Conservation (phyloP, 2,888 invertebrate species). For the Arrhopalites spinosus region DNA sequence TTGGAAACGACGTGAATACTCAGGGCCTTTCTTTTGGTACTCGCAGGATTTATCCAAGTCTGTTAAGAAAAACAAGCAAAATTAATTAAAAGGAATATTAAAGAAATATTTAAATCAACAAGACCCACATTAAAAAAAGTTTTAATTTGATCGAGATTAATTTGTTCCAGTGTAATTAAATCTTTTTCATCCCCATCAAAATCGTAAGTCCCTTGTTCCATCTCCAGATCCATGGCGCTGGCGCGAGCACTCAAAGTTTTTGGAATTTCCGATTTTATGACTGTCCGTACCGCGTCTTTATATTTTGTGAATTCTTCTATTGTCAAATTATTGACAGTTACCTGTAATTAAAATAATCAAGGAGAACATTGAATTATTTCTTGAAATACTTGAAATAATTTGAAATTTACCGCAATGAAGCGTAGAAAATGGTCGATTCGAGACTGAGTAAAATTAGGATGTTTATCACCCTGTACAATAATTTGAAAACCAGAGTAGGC, state of each 20-base stretch:
- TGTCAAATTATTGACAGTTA: conserved; percentile 57
- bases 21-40: no score
- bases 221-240: not conserved
- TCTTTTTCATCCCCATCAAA: conserved; percentile 5
- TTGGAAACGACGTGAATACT: no score
- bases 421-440: conserved; percentile 86
- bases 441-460: conserved; percentile 80
- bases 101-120: no score
- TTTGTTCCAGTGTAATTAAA: not conserved
- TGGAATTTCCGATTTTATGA: conserved; percentile 84
- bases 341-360: not conserved
- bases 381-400: not conserved
- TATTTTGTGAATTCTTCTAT: conserved; percentile 77
- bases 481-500: not conserved
- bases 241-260: conserved; percentile 75
- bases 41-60: no score
- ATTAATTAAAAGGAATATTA: no score
- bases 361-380: not conserved
- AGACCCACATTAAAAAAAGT: conserved; percentile 13
- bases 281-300: conserved; percentile 74
- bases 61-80: no score
- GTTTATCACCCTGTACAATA: conserved; percentile 57
- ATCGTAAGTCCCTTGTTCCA: not conserved
- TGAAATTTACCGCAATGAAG: conserved; percentile 69
- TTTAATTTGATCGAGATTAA: conserved; percentile 1